phyloP scores from a whole-genome alignment of 2,888 invertebrate species.

The Calephelis perditalis region DNA sequence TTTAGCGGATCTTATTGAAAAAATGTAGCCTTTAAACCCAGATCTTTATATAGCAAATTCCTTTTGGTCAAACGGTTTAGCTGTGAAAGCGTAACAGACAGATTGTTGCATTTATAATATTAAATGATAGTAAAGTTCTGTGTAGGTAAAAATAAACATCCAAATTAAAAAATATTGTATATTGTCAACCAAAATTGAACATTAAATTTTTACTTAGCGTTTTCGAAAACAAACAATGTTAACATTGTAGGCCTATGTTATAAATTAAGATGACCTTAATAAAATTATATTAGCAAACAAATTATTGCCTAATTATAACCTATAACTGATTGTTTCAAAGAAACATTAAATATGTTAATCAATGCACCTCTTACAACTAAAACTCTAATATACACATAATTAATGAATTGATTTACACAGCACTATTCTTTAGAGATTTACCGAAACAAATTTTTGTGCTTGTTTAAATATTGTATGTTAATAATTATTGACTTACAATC shows the following conservation, averaged over 20 bases:
- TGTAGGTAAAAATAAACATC: conserved; percentile 28
- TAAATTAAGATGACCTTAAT: conserved; percentile 41
- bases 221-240: conserved; percentile 60
- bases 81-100: no score
- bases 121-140: no score
- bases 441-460: not conserved
- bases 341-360: conserved; percentile 45
- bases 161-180: conserved; percentile 66
- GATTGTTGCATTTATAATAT: no score
- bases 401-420: conserved; percentile 44
- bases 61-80: no score
- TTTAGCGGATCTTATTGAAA: no score
- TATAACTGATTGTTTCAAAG: conserved; percentile 41
- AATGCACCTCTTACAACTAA: conserved; percentile 65
- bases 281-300: conserved; percentile 38
- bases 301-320: conserved; percentile 36
- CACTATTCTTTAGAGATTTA: conserved; percentile 1
- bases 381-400: conserved; percentile 67
- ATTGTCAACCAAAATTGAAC: conserved; percentile 76
- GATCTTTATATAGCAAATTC: no score
- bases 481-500: no score
- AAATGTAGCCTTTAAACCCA: no score
- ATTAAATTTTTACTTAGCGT: conserved; percentile 62
- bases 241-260: conserved; percentile 57
- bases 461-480: conserved; percentile 12